phyloP scores from a whole-genome alignment of 2,888 invertebrate genomes.

The Drosophila ustulata region DNA sequence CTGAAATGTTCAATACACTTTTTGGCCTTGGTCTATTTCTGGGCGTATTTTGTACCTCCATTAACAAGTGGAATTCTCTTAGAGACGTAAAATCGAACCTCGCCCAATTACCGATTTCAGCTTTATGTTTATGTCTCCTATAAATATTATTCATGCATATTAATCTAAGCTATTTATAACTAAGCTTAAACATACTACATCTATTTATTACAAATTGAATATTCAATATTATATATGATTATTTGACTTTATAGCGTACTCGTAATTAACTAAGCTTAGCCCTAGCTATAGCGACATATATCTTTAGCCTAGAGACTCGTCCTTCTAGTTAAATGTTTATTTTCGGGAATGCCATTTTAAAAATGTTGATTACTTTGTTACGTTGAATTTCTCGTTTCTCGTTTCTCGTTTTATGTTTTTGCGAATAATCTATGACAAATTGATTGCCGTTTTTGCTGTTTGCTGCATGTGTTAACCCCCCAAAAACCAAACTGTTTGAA shows the following conservation, averaged over 20 bases:
- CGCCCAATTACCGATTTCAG: too few relatives aligned
- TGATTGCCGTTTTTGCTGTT: constrained; percentile 71
- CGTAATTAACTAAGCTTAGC: constrained; percentile 43
- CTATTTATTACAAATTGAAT: not conserved
- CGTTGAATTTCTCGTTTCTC: constrained; percentile 49
- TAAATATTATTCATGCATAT: constrained; percentile 6
- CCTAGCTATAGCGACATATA: not conserved
- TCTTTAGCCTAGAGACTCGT: constrained; percentile 19
- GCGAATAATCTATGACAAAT: constrained; percentile 43
- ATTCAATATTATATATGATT: not conserved
- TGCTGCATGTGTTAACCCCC: constrained; percentile 55
- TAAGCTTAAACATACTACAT: constrained; percentile 20
- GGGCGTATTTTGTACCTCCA: too few relatives aligned
- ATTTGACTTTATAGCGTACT: constrained; percentile 31
- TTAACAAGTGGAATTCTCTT: too few relatives aligned
- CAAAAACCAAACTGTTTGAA: constrained; percentile 9
- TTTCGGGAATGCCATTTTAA: constrained; percentile 61
- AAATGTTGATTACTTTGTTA: constrained; percentile 59
- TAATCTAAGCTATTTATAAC: constrained; percentile 4
- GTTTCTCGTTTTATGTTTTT: constrained; percentile 65
- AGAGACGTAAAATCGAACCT: not conserved
- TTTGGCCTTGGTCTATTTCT: not conserved
- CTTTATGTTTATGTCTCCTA: constrained; percentile 11
- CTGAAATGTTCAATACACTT: too few relatives aligned
- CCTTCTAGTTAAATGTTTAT: constrained; percentile 11